A percentile compares a stretch with the other conserved stretches of the same genome.
Evolutionary conservation across 2,888 invertebrate genomes (phyloP).

Genomic region (Isotomurus palustris): DNA sequence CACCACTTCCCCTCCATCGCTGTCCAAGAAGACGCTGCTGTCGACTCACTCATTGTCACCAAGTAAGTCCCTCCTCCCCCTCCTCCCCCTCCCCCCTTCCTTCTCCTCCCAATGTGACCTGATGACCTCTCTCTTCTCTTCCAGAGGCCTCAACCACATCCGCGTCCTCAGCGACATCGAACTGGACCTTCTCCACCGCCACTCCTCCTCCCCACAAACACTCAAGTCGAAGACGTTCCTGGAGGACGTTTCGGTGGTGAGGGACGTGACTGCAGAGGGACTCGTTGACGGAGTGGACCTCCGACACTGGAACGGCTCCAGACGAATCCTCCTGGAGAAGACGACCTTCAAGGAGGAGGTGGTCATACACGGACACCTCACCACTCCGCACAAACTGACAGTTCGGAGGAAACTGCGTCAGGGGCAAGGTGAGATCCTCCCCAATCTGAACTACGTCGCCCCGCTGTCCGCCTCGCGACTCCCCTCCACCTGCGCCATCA

Average conservation of each 20-base stretch:
- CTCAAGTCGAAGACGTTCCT: conserved; percentile 8
- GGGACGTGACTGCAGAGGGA: conserved; percentile 8
- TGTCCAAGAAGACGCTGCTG: no score
- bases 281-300: conserved; percentile 19
- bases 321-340: neutral
- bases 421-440: conserved; percentile 2
- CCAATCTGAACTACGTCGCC: conserved; percentile 12
- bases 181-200: conserved; percentile 17
- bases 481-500: conserved; percentile 12
- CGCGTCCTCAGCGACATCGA: conserved; percentile 2
- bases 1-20: no score
- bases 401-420: conserved; percentile 1
- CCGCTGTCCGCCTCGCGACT: neutral
- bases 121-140: neutral
- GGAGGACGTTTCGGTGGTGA: neutral
- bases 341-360: neutral
- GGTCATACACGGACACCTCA: conserved; percentile 9
- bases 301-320: conserved; percentile 7
- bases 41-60: no score
- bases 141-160: conserved; percentile 18
- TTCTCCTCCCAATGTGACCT: no score
- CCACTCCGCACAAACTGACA: neutral
- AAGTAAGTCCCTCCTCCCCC: no score
- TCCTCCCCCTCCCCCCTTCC: no score
- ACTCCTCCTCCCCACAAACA: conserved; percentile 7